phyloP scores from a whole-genome alignment of 2,113 vertebrate species.

The Eulemur rufifrons region DNA sequence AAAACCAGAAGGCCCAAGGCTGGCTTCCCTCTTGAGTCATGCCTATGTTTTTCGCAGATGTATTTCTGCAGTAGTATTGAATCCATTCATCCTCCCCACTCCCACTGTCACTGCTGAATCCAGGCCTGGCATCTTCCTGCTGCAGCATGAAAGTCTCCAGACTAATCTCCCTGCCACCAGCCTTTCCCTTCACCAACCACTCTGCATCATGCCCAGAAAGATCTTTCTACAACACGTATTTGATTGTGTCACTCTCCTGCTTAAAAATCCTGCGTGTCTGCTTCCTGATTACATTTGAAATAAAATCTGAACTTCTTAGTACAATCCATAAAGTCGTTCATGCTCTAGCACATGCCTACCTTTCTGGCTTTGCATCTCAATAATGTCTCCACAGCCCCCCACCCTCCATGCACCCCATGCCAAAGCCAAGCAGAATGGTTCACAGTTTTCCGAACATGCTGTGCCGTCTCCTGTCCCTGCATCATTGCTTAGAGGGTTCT shows the following conservation, averaged over 20 bases:
- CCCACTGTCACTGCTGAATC: background rate
- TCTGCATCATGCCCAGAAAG: background rate
- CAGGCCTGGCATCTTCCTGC: background rate
- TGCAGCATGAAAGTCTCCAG: background rate
- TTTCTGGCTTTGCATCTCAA: background rate
- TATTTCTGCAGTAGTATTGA: background rate
- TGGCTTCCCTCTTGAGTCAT: background rate
- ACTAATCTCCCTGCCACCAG: background rate
- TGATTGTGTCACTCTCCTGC: background rate
- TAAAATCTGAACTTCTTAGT: background rate
- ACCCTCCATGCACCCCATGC: fast-evolving
- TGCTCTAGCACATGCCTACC: background rate
- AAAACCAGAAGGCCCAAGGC: background rate
- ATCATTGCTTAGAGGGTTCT: background rate
- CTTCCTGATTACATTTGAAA: background rate
- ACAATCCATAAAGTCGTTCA: background rate
- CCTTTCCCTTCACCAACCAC: background rate
- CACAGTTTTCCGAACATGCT: background rate
- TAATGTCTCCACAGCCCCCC: background rate
- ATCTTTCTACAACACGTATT: background rate
- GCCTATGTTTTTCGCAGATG: background rate
- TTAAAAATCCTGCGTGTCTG: background rate
- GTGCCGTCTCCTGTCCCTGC: background rate
- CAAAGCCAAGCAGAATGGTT: background rate
- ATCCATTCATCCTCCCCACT: background rate